Conservation (phyloP, 2,113 vertebrate species). For the Chaenocephalus aceratus region DNA sequence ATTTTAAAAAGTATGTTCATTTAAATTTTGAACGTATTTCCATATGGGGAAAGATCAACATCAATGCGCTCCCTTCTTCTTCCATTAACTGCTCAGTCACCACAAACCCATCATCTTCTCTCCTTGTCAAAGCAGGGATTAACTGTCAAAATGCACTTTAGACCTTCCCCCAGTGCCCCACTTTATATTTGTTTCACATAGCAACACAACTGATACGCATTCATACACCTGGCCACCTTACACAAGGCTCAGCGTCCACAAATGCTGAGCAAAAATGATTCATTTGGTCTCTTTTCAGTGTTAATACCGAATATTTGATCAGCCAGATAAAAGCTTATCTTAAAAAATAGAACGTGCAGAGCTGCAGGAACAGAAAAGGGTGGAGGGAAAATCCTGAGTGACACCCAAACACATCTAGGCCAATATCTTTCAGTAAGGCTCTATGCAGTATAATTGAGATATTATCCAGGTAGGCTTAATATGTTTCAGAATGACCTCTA, state of each 20-base stretch:
- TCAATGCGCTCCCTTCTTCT: too few species aligned
- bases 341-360: neutral
- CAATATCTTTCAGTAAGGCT: neutral
- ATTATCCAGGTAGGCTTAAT: neutral
- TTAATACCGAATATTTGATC: too few species aligned
- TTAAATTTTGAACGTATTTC: neutral
- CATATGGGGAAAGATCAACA: neutral
- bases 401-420: neutral
- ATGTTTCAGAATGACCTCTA: neutral
- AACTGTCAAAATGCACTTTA: slow-evolving; percentile 5
- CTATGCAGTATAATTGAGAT: neutral
- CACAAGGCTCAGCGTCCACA: neutral
- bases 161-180: neutral
- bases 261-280: neutral
- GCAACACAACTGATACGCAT: neutral
- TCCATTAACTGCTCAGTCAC: neutral
- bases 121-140: slow-evolving; percentile 2
- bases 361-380: neutral
- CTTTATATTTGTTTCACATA: neutral
- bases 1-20: neutral
- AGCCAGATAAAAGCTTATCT: neutral
- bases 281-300: neutral
- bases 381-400: neutral
- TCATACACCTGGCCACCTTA: neutral
- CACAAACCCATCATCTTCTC: neutral